Percentiles rank a stretch among this genome's conserved stretches.
Conservation (phyloP, 1,140 invertebrate genomes). For the Goniozus legneri region DNA sequence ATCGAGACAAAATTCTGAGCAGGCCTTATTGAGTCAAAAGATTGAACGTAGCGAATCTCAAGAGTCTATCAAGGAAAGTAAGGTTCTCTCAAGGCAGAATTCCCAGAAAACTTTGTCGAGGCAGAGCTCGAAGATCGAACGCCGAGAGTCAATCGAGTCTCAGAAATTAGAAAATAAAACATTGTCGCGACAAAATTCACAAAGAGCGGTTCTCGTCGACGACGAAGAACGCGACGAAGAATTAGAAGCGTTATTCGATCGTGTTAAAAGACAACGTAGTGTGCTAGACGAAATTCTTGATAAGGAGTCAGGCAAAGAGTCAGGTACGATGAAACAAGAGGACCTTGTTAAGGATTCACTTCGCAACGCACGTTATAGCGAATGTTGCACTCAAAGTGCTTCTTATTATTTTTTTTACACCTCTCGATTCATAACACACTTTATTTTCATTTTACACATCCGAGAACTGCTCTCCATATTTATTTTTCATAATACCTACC, state of each 20-base stretch:
- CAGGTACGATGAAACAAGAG: constrained; percentile 17
- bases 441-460: too few relatives aligned
- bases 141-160: constrained; percentile 21
- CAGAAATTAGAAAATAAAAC: constrained; percentile 16
- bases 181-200: constrained; percentile 27
- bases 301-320: constrained; percentile 57
- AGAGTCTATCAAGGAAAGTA: constrained; percentile 11
- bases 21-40: too few relatives aligned
- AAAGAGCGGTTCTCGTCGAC: constrained; percentile 23
- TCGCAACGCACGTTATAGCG: too few relatives aligned
- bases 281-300: constrained; percentile 67
- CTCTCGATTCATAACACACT: too few relatives aligned
- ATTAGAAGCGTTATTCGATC: constrained; percentile 61
- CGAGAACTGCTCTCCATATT: too few relatives aligned
- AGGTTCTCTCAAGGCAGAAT: constrained; percentile 18
- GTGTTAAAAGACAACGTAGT: constrained; percentile 65
- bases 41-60: too few relatives aligned
- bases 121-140: constrained; percentile 28
- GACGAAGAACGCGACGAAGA: constrained; percentile 58
- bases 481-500: too few relatives aligned
- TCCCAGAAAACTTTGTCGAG: constrained; percentile 23
- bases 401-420: too few relatives aligned
- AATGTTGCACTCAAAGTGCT: too few relatives aligned
- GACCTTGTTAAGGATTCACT: too few relatives aligned
- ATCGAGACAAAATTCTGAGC: constrained; percentile 21